Evolutionary conservation across 2,113 vertebrate species (phyloP), one percentile per base, ranked within the genome.

Genomic region (Stercorarius parasiticus): DNA sequence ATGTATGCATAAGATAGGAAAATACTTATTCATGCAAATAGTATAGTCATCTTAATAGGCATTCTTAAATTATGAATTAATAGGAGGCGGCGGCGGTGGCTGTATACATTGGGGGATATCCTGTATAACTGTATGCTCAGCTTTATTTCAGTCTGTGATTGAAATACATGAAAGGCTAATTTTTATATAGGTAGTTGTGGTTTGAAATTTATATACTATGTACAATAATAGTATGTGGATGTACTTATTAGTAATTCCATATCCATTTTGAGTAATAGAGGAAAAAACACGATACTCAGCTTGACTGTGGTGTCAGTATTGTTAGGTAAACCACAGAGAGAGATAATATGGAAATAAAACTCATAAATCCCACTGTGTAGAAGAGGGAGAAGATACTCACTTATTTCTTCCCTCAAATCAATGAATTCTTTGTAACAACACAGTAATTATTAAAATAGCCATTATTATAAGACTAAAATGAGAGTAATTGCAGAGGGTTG

Each of bases 371-470:
- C 71, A 29, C 42, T 50, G 30, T 40, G 18, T 64, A 34, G 38
- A 47, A 84, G 25, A 47, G 40, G 65, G 72, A 77, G 70, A 84
- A 84, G 56, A 45, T 82, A 13, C 45, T 79, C 5, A 82, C 97
- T 93, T 96, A 86, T 89, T 90, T 96, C n/a, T 77, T 76, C 19
- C 34, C 13, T 32, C n/a, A 90, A 70, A 96, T 93, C 36, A 95
- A 93, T 96, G 82, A 91, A 78, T 94, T 88, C 77, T 82, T 96
- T 82, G 82, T 92, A 92, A 45, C 50, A 88, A 62, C 73, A 45
- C 56, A 72, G 95, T 90, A 93, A 71, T 82, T 94, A 95, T 97
- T 96, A 94, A 96, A 97, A 78, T 77, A 82, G 49, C 87, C 93
- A 27, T 96, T 97, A 69, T 86, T 92, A 19, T 58, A 95, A 95